Evolutionary conservation across 1,140 invertebrate species (phyloP), one percentile per base, ranked within the genome.

Genomic region (Lamellibrachia luymesi): DNA sequence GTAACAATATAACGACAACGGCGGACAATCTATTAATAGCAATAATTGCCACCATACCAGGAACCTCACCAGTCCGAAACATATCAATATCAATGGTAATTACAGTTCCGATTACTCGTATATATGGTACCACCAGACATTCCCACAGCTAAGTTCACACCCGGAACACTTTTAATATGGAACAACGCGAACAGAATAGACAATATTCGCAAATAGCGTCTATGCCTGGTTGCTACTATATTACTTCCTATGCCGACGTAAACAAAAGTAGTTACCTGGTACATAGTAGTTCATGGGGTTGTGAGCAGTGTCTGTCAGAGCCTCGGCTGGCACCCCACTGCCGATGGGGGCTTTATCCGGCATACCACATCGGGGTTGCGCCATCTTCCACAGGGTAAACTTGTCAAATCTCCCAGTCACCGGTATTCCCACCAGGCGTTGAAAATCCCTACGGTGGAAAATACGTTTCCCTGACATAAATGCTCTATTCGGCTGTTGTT

Each of bases 361-460:
- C 92, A 93, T 80, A 25, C 93, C 93, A 50, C 93, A 93, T n/a
- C 93, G 50, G 38, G 93, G 93, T 49, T 51, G 38, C 50, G 4
- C 22, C 93, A 93, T 93, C 64, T 89, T 90, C 50, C 50, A 22
- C 27, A 51, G 13, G 5, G 93, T 93, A 1, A 5, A 2, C 50
- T 90, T 90, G 90, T 93, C 90, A 6, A 93, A 51, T 50, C 25
- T 8, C 5, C 93, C 93, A 0, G 93, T 93, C 50, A 49, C 49
- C 10, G 93, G 51, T 50, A 93, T 22, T 25, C 90, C 51, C 49
- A 51, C 92, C 93, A 93, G 93, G 25, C 89, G 56, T 64, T 93
- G 93, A 25, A 93, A 93, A 38, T 50, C 13, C 90, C 93, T 93
- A 27, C 91, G 92, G 64, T 22, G 25, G 64, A 22, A 80, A 80